phyloP scores from a whole-genome alignment of 1,140 invertebrate genomes.

The Drosophila oshimai region DNA sequence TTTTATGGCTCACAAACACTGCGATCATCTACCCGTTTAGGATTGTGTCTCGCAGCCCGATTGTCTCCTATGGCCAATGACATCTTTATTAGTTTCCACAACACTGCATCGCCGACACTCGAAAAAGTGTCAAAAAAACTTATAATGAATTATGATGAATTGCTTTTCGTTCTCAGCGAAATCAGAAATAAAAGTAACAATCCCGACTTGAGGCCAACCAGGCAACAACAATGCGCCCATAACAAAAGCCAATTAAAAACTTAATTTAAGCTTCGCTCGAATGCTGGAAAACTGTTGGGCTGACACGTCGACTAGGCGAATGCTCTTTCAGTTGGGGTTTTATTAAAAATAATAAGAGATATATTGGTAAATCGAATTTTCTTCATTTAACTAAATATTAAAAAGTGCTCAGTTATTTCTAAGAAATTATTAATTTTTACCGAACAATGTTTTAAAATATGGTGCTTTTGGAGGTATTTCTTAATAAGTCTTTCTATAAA shows the following conservation, averaged over 20 bases:
- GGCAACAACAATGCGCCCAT: slow-evolving; percentile 13
- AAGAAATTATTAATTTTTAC: no score
- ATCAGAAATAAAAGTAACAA: slow-evolving; percentile 11
- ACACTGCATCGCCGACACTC: slow-evolving; percentile 43
- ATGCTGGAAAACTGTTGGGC: not conserved
- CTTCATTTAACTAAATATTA: no score
- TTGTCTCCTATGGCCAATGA: slow-evolving; percentile 67
- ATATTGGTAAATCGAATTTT: no score
- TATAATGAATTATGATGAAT: slow-evolving; percentile 81
- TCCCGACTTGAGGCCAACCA: slow-evolving; percentile 8
- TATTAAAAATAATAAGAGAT: not conserved
- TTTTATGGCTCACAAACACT: slow-evolving; percentile 42
- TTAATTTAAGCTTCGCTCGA: slow-evolving; percentile 43
- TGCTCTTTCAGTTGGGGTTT: not conserved
- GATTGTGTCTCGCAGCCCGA: slow-evolving; percentile 22
- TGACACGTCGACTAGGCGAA: not conserved
- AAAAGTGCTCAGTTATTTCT: no score
- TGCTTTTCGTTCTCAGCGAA: slow-evolving; percentile 35
- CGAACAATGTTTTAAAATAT: no score
- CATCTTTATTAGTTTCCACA: slow-evolving; percentile 82
- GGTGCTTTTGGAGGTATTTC: no score
- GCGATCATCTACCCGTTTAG: slow-evolving; percentile 30
- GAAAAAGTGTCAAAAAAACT: slow-evolving; percentile 69
- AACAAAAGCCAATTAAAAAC: slow-evolving; percentile 74
- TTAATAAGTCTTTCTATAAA: no score